A percentile compares a stretch with the other conserved stretches of the same genome.
Evolutionary conservation across 2,888 invertebrate species (phyloP).

Genomic region (Coronaproctus castanopsis): DNA sequence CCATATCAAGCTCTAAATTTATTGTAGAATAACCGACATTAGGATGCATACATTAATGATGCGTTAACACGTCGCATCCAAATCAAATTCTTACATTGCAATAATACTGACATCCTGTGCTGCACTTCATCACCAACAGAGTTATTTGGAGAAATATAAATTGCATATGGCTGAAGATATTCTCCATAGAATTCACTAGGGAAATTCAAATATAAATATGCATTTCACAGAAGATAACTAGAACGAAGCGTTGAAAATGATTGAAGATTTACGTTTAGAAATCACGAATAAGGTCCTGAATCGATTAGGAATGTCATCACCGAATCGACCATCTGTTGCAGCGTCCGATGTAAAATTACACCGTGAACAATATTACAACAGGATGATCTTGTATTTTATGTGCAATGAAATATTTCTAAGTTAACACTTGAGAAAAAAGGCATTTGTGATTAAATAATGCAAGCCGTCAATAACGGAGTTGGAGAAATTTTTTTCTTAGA

Average conservation of each 20-base stretch:
- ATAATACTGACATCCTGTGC: background rate
- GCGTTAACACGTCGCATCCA: background rate
- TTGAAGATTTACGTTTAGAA: background rate
- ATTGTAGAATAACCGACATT: too few relatives aligned
- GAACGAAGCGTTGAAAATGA: background rate
- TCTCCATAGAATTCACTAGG: too few relatives aligned
- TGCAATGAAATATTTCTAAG: background rate
- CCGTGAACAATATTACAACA: background rate
- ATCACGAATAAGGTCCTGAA: background rate
- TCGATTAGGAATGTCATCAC: background rate
- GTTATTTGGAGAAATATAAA: background rate
- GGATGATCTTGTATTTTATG: background rate
- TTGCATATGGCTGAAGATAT: background rate
- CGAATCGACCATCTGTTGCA: background rate
- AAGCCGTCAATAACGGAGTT: background rate
- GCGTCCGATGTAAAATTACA: background rate
- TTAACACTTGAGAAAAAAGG: background rate
- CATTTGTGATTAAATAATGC: background rate
- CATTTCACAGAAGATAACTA: background rate
- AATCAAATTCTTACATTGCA: background rate
- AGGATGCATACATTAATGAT: background rate
- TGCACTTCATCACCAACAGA: background rate
- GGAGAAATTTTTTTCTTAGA: background rate
- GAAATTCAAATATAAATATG: background rate
- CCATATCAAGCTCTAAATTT: too few relatives aligned